Evolutionary conservation across 1,140 invertebrate species (phyloP).

Genomic region (Bradynema listronoti): DNA sequence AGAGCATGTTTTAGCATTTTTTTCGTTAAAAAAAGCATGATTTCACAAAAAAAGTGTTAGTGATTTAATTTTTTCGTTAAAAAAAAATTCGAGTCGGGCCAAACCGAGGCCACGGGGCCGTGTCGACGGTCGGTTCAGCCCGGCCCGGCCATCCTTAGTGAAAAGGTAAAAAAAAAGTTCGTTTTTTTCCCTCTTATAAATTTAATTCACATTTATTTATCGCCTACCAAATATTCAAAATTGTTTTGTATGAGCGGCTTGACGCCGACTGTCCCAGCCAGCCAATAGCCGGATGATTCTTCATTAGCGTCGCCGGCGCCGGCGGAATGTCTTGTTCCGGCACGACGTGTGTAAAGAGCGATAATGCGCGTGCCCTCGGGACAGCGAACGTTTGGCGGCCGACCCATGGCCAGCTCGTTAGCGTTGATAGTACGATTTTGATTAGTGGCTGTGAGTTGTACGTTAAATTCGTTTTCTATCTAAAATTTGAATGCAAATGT

Average conservation of each 20-base stretch:
- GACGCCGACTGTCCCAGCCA: conserved; percentile 23
- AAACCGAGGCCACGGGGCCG: neutral
- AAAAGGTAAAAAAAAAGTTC: no score
- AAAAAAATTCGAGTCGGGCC: neutral
- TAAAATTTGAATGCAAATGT: neutral
- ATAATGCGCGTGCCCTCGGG: conserved; percentile 26
- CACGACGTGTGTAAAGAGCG: conserved; percentile 3
- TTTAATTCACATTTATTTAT: no score
- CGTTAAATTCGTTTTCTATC: neutral
- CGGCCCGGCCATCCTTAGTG: no score
- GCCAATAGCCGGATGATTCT: neutral
- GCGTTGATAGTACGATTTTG: neutral
- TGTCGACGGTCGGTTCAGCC: neutral
- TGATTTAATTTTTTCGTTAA: no score
- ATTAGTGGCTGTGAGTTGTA: neutral
- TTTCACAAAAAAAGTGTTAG: no score
- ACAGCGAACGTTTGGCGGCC: conserved; percentile 21
- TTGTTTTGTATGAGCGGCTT: conserved; percentile 21
- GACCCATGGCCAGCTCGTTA: conserved; percentile 13
- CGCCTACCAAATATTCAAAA: conserved; percentile 25
- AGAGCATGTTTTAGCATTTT: no score
- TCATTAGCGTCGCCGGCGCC: neutral
- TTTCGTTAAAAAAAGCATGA: no score
- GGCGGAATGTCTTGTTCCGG: no score
- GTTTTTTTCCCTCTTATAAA: no score